phyloP scores from a whole-genome alignment of 2,113 vertebrate species.

The Amazona vittata region DNA sequence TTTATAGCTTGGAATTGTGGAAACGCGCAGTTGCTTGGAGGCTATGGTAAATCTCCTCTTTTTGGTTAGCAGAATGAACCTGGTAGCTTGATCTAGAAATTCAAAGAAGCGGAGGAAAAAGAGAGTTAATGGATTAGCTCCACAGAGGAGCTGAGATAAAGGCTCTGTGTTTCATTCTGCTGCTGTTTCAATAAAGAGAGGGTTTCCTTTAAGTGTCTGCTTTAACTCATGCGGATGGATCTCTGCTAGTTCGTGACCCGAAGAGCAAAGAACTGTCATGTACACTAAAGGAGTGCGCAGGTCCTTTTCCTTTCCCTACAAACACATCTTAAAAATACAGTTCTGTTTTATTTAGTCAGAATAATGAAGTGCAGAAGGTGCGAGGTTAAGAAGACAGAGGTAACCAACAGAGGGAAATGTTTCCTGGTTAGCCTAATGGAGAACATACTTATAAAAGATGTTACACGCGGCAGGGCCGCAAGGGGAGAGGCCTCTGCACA shows the following conservation, averaged over 20 bases:
- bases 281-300: neutral
- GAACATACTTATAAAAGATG: neutral
- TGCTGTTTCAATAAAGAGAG: neutral
- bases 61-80: neutral
- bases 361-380: neutral
- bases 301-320: neutral
- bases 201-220: slow-evolving; percentile 10
- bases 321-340: neutral
- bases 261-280: neutral
- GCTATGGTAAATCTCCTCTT: neutral
- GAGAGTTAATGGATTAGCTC: slow-evolving; percentile 28
- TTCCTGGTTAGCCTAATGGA: neutral
- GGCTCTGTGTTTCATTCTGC: neutral
- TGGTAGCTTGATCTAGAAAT: slow-evolving; percentile 34
- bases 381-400: neutral
- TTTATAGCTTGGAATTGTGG: neutral
- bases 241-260: neutral
- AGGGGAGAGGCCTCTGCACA: neutral
- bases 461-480: neutral
- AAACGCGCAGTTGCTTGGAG: neutral
- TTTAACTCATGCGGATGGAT: neutral
- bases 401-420: neutral
- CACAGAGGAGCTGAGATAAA: neutral
- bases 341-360: neutral
- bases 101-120: neutral